Percentiles rank a stretch among this genome's conserved stretches.
Evolutionary conservation across 2,113 vertebrate species (phyloP).

Genomic region (Cairina moschata): DNA sequence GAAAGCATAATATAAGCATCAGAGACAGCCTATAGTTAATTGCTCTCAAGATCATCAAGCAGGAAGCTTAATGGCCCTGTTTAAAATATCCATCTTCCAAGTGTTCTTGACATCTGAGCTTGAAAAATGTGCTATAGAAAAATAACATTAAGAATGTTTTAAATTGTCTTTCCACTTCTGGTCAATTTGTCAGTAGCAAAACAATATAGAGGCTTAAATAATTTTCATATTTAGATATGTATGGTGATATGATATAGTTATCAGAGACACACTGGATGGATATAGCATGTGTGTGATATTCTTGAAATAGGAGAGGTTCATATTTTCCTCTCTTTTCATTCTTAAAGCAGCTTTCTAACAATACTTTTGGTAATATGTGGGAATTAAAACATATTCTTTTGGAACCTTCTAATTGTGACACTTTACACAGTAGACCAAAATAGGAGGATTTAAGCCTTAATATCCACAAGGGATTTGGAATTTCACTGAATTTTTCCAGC

Average conservation of each 20-base stretch:
- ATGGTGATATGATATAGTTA: too few relatives aligned
- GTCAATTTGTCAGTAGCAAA: neutral
- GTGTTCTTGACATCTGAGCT: neutral
- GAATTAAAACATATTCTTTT: neutral
- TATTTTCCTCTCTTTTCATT: neutral
- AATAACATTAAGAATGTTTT: neutral
- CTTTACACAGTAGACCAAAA: neutral
- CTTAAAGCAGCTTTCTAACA: neutral
- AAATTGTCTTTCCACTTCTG: neutral
- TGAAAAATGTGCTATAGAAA: neutral
- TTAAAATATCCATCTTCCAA: neutral
- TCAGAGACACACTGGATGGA: neutral
- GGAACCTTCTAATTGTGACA: neutral
- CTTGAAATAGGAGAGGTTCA: rapidly evolving
- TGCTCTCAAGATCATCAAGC: neutral
- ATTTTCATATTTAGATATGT: neutral
- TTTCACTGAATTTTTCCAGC: neutral
- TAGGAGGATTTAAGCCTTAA: neutral
- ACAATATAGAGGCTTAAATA: neutral
- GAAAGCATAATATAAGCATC: neutral
- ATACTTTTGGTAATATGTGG: neutral
- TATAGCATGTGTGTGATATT: neutral
- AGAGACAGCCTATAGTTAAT: neutral
- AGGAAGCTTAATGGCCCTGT: neutral
- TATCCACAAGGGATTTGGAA: neutral